These are phyloP conservation scores for Antigone vipio DNA, from an alignment of 2,113 vertebrate genomes.

Conservation along the genomic window DNA sequence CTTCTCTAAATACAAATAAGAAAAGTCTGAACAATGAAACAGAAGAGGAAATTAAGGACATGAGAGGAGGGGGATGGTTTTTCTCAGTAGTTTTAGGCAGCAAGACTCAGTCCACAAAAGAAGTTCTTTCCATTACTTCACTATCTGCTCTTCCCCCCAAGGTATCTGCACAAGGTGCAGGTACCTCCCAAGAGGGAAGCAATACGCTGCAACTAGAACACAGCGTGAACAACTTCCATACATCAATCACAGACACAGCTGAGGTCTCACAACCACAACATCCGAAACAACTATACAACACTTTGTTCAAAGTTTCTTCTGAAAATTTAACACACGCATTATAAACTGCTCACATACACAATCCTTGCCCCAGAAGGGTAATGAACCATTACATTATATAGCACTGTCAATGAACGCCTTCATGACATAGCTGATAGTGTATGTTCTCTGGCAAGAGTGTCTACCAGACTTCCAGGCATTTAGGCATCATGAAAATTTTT, in stretches of 20 bases:
- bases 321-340: background rate
- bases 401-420: background rate
- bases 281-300: background rate
- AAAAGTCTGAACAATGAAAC: background rate
- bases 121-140: background rate
- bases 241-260: background rate
- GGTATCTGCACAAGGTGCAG: background rate
- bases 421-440: background rate
- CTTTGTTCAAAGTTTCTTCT: background rate
- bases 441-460: background rate
- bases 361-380: background rate
- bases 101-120: background rate
- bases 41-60: background rate
- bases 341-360: background rate
- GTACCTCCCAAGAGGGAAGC: background rate
- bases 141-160: background rate
- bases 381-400: background rate
- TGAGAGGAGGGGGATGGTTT: background rate
- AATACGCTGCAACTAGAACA: background rate
- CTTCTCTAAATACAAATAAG: background rate
- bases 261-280: background rate
- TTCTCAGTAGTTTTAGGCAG: background rate
- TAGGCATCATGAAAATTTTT: background rate
- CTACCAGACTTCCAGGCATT: background rate
- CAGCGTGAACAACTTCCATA: background rate